phyloP scores from a whole-genome alignment of 2,888 invertebrate species.

The Dendrolimus houi region DNA sequence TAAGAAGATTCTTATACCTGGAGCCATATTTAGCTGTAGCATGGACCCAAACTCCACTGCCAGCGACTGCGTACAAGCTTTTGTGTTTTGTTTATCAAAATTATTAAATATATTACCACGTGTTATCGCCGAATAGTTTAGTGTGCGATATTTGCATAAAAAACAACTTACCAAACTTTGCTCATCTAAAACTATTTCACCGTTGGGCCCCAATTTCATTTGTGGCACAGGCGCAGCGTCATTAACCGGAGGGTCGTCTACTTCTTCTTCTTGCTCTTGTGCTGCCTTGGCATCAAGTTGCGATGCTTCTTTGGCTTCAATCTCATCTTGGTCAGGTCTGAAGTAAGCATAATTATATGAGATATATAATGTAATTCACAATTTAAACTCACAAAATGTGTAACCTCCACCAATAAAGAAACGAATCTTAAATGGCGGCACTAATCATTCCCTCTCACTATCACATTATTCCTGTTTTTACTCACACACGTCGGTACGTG shows the following conservation, averaged over 20 bases:
- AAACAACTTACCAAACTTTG: constrained; percentile 79
- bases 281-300: constrained; percentile 36
- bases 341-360: background rate
- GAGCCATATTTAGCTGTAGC: constrained; percentile 1
- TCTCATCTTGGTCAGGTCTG: constrained; percentile 55
- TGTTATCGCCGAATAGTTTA: no score
- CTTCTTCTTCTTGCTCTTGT: constrained; percentile 17
- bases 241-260: constrained; percentile 19
- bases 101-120: no score
- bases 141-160: background rate
- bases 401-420: no score
- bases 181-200: constrained; percentile 90
- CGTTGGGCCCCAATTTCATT: constrained; percentile 90
- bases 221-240: constrained; percentile 83
- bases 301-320: constrained; percentile 44
- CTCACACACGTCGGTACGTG: no score
- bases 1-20: no score
- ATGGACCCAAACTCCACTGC: background rate
- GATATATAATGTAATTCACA: no score
- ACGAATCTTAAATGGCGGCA: no score
- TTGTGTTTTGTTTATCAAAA: no score
- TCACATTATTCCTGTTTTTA: no score
- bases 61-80: no score
- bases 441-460: no score
- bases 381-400: no score